Evolutionary conservation across 1,140 invertebrate species (phyloP).

Genomic region (Brachionus rotundiformis): DNA sequence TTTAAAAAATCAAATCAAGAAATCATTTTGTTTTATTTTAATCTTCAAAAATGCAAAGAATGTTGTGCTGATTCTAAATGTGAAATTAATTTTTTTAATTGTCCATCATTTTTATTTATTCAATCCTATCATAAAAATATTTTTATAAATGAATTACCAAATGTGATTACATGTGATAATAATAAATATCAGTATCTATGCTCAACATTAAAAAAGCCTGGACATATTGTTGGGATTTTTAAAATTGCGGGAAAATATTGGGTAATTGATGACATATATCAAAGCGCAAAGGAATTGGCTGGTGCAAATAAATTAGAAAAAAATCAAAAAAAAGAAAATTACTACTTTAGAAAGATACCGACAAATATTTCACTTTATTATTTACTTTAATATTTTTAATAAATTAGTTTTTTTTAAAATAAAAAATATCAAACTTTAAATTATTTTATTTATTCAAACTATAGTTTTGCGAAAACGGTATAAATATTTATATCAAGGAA

Average conservation of each 20-base stretch:
- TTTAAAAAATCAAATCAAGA: neutral
- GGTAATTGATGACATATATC: neutral
- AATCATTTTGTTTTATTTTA: neutral
- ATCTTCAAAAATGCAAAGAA: neutral
- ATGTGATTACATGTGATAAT: neutral
- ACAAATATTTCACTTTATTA: neutral
- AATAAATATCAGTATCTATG: neutral
- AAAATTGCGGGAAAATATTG: neutral
- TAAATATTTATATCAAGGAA: neutral
- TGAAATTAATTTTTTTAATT: neutral
- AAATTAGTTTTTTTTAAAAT: neutral
- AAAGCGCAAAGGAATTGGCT: neutral
- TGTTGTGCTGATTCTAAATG: neutral
- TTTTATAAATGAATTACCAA: constrained; percentile 4
- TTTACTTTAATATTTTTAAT: neutral
- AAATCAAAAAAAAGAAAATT: neutral
- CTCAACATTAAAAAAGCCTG: neutral
- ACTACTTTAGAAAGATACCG: neutral
- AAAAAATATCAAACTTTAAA: neutral
- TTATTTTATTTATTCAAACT: neutral
- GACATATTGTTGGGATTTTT: neutral
- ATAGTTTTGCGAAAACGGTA: neutral
- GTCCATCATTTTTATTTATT: neutral
- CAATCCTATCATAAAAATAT: neutral
- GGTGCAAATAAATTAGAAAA: neutral